Evolutionary conservation across 2,888 invertebrate species (phyloP), one percentile per base, ranked within the genome.

Genomic region (Heterodera filipjevi): DNA sequence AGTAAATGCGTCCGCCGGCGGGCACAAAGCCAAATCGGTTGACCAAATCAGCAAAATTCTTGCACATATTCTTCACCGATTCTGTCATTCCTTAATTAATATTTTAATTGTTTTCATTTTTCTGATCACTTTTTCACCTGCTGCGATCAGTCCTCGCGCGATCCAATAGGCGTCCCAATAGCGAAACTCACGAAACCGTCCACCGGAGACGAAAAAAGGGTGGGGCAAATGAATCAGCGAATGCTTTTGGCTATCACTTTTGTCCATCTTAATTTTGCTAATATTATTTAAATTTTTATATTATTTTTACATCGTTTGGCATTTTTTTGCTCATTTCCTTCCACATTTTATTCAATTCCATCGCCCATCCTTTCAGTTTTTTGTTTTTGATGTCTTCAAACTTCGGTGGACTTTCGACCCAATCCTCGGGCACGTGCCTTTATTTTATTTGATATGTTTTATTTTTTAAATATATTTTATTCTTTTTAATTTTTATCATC

Each of bases 161-260:
- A 95, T 94, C 96, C 96, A 96, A 89, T 94, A 96, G 0, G 95
- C 94, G 90, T 96, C 96, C 96, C 96, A 96, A 90, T 96, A 96
- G 90, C 95, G 96, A 76, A 90, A 90, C 59, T 91, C 92, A 59
- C 91, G 86, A 84, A 92, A 92, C 82, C 96, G 92, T 0, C 86
- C 87, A 16, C 82, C 95, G 87, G 81, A 95, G 92, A 96, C 93
- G 64, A 92, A 90, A 81, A 91, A 90, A 1, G 90, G 89, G 89
- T 96, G 92, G 0, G 94, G 93, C 1, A 96, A 93, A 84, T 94
- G 94, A 85, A 96, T 93, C 82, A 95, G 93, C 78, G 95, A 95
- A 46, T 89, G 79, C 33, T 30, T 64, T 19, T 75, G 73, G 12
- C 46, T 49, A 19, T 14, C 33, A 33, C 46, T 46, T 27, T 27